Base-by-base conservation (phyloP, 2,797 vertebrate species). In the Pangasius macronema region DNA sequence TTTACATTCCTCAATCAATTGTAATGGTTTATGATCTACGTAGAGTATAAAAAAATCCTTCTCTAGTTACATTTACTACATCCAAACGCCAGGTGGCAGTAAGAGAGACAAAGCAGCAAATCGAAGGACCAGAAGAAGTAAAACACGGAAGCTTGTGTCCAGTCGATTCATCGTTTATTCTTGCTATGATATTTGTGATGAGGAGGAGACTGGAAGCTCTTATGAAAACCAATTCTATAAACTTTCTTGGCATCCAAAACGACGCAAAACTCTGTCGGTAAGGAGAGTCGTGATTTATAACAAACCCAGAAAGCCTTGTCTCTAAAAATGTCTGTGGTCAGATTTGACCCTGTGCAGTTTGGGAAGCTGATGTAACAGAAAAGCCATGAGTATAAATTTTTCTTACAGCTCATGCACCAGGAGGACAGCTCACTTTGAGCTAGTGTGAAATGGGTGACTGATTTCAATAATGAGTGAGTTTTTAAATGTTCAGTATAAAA, bases 51-150 rank as follows among this genome's bases (percentile, higher is more conserved):
- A 8, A 42, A 46, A 46, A 46, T 42, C 6, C 42, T 6, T 42
- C 42, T 42, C 42, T 8, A 16, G 14, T 39, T 57, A 36, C 51
- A 67, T 27, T 85, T 53, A 85, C 27, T 68, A n/a, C 63, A 20
- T n/a, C 83, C 75, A 61, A 80, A 49, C 90, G 30, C n/a, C 30
- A 81, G 88, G 80, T 55, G 90, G 87, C 88, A 73, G 65, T 81
- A 87, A 51, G 1, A 24, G 22, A 27, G 51, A 39, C 57, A n/a
- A 27, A 10, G 63, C 83, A 53, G 49, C 16, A 3, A 42, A 46
- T 9, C 39, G 16, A 70, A 27, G 13, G 6, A 42, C 10, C 2
- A 85, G 90, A 82, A 89, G 90, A 88, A 88, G 79, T 14, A n/a
- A 59, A 82, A 63, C 14, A 73, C 46, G 83, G 68, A 84, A 80